Percentiles rank a stretch among this genome's conserved stretches.
Evolutionary conservation across 2,113 vertebrate species (phyloP).

Genomic region (Protomyctophum bolini): DNA sequence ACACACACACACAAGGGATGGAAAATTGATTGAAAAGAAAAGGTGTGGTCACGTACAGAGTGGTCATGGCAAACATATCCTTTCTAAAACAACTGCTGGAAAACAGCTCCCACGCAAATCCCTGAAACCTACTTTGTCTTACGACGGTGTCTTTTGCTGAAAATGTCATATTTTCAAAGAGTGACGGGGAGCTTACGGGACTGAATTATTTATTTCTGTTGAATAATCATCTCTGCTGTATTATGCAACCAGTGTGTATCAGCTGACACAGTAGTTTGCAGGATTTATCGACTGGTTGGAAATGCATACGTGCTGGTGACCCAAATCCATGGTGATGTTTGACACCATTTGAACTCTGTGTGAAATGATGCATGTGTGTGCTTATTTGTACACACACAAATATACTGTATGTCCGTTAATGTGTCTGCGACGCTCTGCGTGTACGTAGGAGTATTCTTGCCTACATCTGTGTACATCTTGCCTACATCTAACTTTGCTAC

Average conservation of each 20-base stretch:
- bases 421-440: no score
- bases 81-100: not conserved
- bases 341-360: not conserved
- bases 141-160: no score
- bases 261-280: not conserved
- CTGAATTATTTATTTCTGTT: not conserved
- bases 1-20: not conserved
- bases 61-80: not conserved
- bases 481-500: no score
- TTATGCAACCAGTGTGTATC: conserved; percentile 1
- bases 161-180: no score
- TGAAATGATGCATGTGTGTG: not conserved
- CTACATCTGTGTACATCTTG: no score
- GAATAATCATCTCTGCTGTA: not conserved
- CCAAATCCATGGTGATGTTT: conserved; percentile 1
- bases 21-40: not conserved
- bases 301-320: conserved; percentile 8
- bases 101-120: not conserved
- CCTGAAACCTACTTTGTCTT: no score
- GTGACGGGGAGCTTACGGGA: no score
- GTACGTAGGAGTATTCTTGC: no score
- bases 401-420: no score
- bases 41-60: no score
- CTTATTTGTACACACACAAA: no score
- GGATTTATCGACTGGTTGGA: conserved; percentile 16